Percentiles rank a stretch among this genome's conserved stretches.
Conservation (phyloP, 92 coral and sea anemone genomes). For the Muricea muricata region DNA sequence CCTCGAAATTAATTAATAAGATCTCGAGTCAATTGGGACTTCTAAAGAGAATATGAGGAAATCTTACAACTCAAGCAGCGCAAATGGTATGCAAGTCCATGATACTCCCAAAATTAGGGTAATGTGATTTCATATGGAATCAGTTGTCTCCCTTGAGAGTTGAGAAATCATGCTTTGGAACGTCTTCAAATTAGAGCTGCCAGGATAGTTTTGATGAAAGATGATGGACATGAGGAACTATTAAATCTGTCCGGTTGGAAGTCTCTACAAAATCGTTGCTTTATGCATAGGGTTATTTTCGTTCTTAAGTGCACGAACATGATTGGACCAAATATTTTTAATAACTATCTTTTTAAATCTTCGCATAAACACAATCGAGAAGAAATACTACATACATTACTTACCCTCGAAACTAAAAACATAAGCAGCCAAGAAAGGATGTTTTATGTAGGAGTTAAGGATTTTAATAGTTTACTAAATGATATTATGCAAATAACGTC, state of each 20-base stretch:
- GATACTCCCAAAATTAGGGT: slow-evolving; percentile 39
- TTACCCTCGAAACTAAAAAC: slow-evolving; percentile 38
- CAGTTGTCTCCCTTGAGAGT: slow-evolving; percentile 3
- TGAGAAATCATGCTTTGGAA: slow-evolving; percentile 1
- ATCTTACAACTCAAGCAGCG: background rate
- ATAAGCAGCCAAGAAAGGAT: slow-evolving; percentile 61
- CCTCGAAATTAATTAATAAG: slow-evolving; percentile 4
- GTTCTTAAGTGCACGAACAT: slow-evolving; percentile 38
- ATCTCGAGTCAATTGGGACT: slow-evolving; percentile 42
- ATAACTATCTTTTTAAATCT: slow-evolving; percentile 32
- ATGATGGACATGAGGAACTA: background rate
- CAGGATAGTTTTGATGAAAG: slow-evolving; percentile 28
- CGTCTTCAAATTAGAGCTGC: slow-evolving; percentile 46
- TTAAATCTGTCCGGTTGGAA: background rate
- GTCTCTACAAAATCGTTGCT: background rate
- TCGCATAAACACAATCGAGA: slow-evolving; percentile 42
- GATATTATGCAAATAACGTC: background rate
- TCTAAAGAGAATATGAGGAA: slow-evolving; percentile 12
- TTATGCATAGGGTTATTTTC: slow-evolving; percentile 25
- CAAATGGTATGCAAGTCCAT: too few species aligned
- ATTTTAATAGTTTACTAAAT: background rate
- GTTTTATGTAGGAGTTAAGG: slow-evolving; percentile 42
- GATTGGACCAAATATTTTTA: slow-evolving; percentile 43
- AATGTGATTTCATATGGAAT: slow-evolving; percentile 35
- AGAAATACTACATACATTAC: slow-evolving; percentile 25